Base-by-base conservation (phyloP, 2,888 invertebrate genomes). In the Limulus polyphemus region DNA sequence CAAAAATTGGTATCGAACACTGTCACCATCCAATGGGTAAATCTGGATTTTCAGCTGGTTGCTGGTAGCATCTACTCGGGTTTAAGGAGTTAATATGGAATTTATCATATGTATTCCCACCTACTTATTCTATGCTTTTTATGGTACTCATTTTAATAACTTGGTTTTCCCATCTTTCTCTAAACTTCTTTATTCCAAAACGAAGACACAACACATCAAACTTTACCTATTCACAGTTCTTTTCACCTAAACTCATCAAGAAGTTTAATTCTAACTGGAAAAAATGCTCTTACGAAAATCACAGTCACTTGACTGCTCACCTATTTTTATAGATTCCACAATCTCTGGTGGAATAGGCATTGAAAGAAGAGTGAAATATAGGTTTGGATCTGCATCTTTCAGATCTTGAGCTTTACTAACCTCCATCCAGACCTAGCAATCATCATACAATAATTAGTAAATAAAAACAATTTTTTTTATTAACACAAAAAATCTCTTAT, bases 241-340 rank as follows among this genome's bases (percentile, higher is more conserved):
- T 14, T 51, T 13, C 13, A 16, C 12, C n/a, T 14, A 4, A 16
- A 3, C n/a, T 12, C 12, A 16, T 55, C 16, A 14, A 14, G 12
- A 55, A 55, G 12, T 16, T 14, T 4, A 55, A 55, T 10, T 55
- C 4, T 55, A 55, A 55, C n/a, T 11, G 52, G 11, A 60, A 9
- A 17, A 51, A 49, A n/a, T 7, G n/a, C 47, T n/a, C 47, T 57
- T 48, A 50, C 11, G n/a, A 14, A 58, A 7, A 46, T 16, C 17
- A 51, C 9, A 54, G 14, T 32, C 0, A 32, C 7, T 32, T 32
- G 32, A 5, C 7, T 32, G 7, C 12, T 62, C 65, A 76, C 77
- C 77, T 66, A 90, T 88, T 77, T 85, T 84, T 61, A 94, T 91
- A 63, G 85, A 81, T 73, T 93, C 91, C 60, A 85, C 83, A 47